These are phyloP conservation scores for Anastatus disparis DNA, from an alignment of 1,140 invertebrate genomes.

Conservation along the genomic window DNA sequence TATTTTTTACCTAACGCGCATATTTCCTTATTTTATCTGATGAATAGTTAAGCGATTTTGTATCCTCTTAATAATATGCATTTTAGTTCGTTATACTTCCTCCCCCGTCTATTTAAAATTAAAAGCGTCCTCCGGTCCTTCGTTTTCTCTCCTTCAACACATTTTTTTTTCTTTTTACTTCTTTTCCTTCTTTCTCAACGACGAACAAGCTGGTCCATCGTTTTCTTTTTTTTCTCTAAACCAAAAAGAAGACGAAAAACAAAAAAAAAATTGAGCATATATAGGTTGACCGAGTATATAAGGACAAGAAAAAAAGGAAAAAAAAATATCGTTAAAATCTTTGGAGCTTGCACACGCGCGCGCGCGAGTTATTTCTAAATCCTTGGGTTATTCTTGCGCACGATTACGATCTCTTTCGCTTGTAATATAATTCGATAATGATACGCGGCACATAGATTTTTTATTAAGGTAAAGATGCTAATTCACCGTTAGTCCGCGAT, in stretches of 20 bases:
- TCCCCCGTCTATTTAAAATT: constrained; percentile 25
- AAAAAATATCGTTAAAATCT: no score
- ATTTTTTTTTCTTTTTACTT: neutral
- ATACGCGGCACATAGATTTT: constrained; percentile 56
- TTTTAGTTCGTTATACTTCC: neutral
- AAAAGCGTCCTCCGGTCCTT: constrained; percentile 6
- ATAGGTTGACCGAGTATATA: neutral
- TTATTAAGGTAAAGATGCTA: constrained; percentile 65
- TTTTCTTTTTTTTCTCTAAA: neutral
- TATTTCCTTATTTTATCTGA: constrained; percentile 32
- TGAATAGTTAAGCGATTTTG: constrained; percentile 10
- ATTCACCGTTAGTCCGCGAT: constrained; percentile 59
- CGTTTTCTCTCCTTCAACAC: neutral
- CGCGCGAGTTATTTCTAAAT: no score
- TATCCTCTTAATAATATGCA: constrained; percentile 31
- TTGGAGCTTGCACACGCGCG: no score
- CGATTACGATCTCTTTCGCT: constrained; percentile 63
- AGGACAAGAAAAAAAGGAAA: neutral
- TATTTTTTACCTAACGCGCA: no score
- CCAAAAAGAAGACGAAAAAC: neutral
- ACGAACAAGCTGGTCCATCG: no score
- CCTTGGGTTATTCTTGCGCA: constrained; percentile 21
- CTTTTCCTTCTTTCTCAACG: neutral
- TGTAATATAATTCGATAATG: constrained; percentile 65
- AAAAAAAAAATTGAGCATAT: neutral